These are phyloP conservation scores for Andrena flavipes DNA, from an alignment of 2,888 invertebrate species.

Conservation along the genomic window DNA sequence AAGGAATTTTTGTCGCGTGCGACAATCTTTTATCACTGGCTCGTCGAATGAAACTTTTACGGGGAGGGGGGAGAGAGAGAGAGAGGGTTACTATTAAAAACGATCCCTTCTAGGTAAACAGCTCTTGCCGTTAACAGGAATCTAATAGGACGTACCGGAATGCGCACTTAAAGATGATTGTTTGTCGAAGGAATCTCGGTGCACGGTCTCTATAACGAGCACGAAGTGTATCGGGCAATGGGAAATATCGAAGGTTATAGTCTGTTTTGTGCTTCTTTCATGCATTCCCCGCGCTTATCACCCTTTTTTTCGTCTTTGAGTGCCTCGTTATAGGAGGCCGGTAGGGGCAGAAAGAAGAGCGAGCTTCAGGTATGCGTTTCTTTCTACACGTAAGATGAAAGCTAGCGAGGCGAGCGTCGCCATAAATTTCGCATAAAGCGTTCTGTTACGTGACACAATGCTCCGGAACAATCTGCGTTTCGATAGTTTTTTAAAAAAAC, in stretches of 20 bases:
- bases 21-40: neutral
- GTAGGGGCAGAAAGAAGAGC: neutral
- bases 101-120: neutral
- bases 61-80: neutral
- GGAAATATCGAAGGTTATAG: constrained; percentile 4
- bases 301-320: neutral
- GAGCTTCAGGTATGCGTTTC: neutral
- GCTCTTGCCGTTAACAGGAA: neutral
- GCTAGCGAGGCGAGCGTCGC: neutral
- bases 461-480: neutral
- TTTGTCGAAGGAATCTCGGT: neutral
- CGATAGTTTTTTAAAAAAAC: neutral
- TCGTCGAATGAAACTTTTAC: constrained; percentile 21
- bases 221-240: neutral
- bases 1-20: neutral
- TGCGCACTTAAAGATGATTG: neutral
- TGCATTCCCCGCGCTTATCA: neutral
- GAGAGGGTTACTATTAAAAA: neutral
- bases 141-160: neutral
- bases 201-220: neutral
- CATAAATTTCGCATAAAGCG: constrained; percentile 12
- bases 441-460: neutral
- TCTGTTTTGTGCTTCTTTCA: neutral
- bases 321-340: neutral
- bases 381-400: neutral